Percentiles rank a stretch among this genome's conserved stretches.
Evolutionary conservation across 2,888 invertebrate genomes (phyloP).

Genomic region (Caenorhabditis sp.): DNA sequence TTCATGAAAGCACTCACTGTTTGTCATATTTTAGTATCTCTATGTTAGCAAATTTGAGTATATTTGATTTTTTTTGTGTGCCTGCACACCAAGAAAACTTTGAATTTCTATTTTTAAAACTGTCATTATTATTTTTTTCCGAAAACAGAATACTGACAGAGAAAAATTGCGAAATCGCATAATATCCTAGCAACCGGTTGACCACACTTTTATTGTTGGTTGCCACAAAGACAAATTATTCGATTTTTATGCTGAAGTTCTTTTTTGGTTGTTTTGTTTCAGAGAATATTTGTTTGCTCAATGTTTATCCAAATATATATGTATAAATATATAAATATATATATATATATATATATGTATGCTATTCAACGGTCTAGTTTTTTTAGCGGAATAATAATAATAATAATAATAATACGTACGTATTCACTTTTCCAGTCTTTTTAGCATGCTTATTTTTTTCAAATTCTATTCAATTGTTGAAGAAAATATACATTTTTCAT

Average conservation of each 20-base stretch:
- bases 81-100: background rate
- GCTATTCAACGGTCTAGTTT: background rate
- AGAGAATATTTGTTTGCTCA: background rate
- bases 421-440: no score
- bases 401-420: no score
- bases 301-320: background rate
- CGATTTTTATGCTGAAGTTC: background rate
- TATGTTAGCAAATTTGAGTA: background rate
- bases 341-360: no score
- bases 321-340: no score
- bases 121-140: background rate
- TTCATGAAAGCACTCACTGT: background rate
- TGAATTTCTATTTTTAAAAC: background rate
- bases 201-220: background rate
- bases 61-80: background rate
- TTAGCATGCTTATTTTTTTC: no score
- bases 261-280: background rate
- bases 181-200: conserved; percentile 1
- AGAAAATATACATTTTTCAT: no score
- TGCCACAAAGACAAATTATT: background rate
- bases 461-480: no score
- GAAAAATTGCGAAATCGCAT: background rate
- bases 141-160: background rate
- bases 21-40: background rate
- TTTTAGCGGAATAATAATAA: no score